A percentile compares a stretch with the other conserved stretches of the same genome.
Conservation (phyloP, 2,113 vertebrate genomes). For the Grantiella picta region DNA sequence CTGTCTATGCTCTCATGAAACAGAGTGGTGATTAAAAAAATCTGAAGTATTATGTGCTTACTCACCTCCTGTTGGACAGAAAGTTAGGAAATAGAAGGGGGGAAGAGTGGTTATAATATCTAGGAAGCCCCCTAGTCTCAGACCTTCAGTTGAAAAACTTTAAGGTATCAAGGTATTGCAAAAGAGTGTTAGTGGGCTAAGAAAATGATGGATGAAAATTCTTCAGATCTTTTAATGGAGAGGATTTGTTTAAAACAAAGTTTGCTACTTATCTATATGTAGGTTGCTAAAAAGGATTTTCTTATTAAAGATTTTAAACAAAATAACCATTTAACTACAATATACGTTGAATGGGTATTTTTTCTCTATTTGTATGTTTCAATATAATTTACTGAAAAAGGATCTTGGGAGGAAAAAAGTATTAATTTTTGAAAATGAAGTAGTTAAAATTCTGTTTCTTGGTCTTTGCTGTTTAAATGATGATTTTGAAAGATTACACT, state of each 20-base stretch:
- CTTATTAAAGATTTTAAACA: constrained; percentile 79
- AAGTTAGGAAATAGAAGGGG: constrained; percentile 53
- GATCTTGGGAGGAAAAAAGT: constrained; percentile 69
- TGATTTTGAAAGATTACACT: constrained; percentile 77
- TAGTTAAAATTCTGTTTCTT: constrained; percentile 77
- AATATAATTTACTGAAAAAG: constrained; percentile 73
- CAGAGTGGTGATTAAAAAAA: constrained; percentile 59
- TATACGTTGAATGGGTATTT: constrained; percentile 82
- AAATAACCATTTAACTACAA: constrained; percentile 81
- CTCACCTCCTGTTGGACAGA: constrained; percentile 73
- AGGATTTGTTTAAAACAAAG: constrained; percentile 76
- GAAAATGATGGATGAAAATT: constrained; percentile 70
- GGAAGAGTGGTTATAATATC: constrained; percentile 38
- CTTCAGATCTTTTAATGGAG: constrained; percentile 73
- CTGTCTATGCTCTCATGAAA: constrained; percentile 67
- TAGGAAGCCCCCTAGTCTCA: constrained; percentile 52
- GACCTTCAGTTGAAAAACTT: constrained; percentile 64
- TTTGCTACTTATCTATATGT: constrained; percentile 82
- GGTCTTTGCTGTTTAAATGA: constrained; percentile 77
- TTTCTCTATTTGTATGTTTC: constrained; percentile 82
- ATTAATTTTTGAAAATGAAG: constrained; percentile 76
- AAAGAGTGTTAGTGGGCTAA: constrained; percentile 34
- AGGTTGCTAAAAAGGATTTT: constrained; percentile 83
- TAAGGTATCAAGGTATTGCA: constrained; percentile 44
- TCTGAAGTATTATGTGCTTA: constrained; percentile 58